Evolutionary conservation across 1,140 invertebrate species (phyloP).

Genomic region (Lethrus apterus): DNA sequence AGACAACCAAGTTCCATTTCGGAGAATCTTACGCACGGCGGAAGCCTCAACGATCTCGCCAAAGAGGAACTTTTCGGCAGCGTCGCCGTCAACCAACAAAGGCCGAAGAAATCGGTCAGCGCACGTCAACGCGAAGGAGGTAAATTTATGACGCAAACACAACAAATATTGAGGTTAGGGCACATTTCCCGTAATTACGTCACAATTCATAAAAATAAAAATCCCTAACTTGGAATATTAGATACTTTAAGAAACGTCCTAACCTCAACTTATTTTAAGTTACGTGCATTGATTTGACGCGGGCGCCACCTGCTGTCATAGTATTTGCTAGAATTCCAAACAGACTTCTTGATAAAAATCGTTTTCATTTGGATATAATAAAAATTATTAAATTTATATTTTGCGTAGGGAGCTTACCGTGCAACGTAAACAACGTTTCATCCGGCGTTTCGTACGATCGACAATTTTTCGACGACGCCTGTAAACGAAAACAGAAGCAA

Average conservation of each 20-base stretch:
- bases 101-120: constrained; percentile 38
- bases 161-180: too few species aligned
- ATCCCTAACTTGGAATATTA: too few species aligned
- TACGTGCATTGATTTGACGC: too few species aligned
- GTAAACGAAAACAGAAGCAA: constrained; percentile 21
- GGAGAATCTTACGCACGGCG: constrained; percentile 49
- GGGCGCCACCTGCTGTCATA: too few species aligned
- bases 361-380: neutral
- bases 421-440: constrained; percentile 34
- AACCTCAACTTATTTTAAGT: too few species aligned
- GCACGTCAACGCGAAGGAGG: constrained; percentile 60
- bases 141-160: too few species aligned
- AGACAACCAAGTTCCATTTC: constrained; percentile 46
- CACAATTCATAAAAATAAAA: too few species aligned
- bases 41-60: constrained; percentile 52
- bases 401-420: constrained; percentile 34
- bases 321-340: too few species aligned
- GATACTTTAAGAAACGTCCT: too few species aligned
- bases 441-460: constrained; percentile 21
- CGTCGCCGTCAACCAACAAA: constrained; percentile 17
- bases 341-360: too few species aligned
- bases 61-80: constrained; percentile 35
- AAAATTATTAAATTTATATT: constrained; percentile 1
- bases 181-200: too few species aligned
- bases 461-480: constrained; percentile 34